Base-by-base conservation (phyloP, 2,113 vertebrate genomes). In the Callionymus lyra region DNA sequence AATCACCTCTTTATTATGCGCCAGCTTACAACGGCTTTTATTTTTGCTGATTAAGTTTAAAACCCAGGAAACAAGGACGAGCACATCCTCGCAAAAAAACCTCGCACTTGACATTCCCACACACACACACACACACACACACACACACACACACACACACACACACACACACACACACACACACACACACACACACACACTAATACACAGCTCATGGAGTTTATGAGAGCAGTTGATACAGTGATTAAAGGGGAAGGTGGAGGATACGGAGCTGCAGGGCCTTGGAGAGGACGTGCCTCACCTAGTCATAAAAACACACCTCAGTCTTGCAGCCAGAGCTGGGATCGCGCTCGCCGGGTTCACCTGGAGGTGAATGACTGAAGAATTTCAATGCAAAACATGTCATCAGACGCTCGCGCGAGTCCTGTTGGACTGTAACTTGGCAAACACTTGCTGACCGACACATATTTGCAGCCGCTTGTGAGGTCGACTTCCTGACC, bases 1-100 rank as follows among this genome's bases (percentile, higher is more conserved):
- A 92, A 98, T 91, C 91, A 91, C 84, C 90, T 84, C 74, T 78
- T 82, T 84, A 84, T 82, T 81, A 83, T 72, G 76, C 78, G 77
- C 65, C 31, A 38, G 77, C 77, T 74, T 79, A 81, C 81, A 76
- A 78, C 53, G 56, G 70, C 74, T 76, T 82, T 85, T 80, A 76
- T 84, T 86, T 87, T 81, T 86, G 86, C 86, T 87, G 84, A 86
- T 87, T 83, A 80, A 59, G 84, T 81, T 71, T 76, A 84, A 85
- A 85, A 86, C 82, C 31, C 56, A 59, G 68, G 71, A 81, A 82
- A 79, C 69, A 75, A 68, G 63, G 68, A 83, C 82, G 79, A 76
- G 80, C 79, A 69, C 68, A 47, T 32, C 47, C 65, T 53, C 69
- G 57, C 34, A 38, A 57, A 38, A 34, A 50, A 64, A 55, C 47